Evolutionary conservation across 2,888 invertebrate genomes (phyloP), one percentile per base, ranked within the genome.

Genomic region (Blera fallax): DNA sequence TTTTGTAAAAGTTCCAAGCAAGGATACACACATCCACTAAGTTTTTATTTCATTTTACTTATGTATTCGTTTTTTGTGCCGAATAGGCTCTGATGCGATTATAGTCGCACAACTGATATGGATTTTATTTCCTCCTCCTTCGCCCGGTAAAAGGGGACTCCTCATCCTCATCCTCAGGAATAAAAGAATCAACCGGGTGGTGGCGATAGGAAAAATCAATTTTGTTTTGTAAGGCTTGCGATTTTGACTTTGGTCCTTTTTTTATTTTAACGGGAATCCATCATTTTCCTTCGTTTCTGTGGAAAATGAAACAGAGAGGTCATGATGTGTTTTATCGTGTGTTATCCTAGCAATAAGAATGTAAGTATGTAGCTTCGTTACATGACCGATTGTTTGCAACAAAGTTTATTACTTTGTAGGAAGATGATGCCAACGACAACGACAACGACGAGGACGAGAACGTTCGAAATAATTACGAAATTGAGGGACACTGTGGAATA

Each of bases 11-110:
- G 58, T 70, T 80, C 48, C 8, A 45, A 60, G 29, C 67, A 21
- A 69, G 34, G 52, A 74, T 58, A 70, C 34, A 70, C 40, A 52
- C 50, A 84, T 69, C 52, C 40, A 45, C 64, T 58, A 70, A 74
- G 40, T 69, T 80, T 76, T 69, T 64, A 80, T 76, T 76, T 74
- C 73, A 43, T 83, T 78, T 77, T 65, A 74, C 69, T 84, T 60
- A 58, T 64, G 56, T 45, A 74, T 70, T 69, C 50, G 40, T 34
- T 70, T 62, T 54, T 80, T 43, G 52, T 76, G 24, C 37, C 60
- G 76, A 72, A 62, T 80, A 81, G 85, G 85, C 81, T 77, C 76
- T 74, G 85, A 56, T 81, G 65, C 72, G 76, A 72, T 72, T 80
- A 80, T 67, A 81, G 32, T 77, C 76, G 27, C 70, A 81, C 76